Evolutionary conservation across 2,113 vertebrate genomes (phyloP).

Genomic region (Dromiciops gliroides): DNA sequence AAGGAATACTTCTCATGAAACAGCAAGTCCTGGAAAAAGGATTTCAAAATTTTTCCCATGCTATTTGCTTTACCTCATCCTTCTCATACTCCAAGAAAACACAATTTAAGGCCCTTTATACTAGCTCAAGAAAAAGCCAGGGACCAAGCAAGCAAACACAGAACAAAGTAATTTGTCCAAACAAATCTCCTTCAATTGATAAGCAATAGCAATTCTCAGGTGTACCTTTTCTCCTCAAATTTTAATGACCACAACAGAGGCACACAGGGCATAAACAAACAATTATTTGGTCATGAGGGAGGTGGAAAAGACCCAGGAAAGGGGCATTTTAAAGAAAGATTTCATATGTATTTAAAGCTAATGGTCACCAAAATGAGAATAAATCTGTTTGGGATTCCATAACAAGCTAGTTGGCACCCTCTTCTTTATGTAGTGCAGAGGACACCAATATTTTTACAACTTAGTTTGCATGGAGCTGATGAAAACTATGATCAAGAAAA

Average conservation of each 20-base stretch:
- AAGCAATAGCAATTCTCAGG: constrained; percentile 70
- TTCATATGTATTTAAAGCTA: constrained; percentile 64
- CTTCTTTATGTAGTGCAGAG: constrained; percentile 9
- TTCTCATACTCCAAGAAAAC: constrained; percentile 49
- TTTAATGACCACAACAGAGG: constrained; percentile 38
- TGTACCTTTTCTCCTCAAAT: constrained; percentile 63
- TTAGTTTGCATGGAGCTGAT: not conserved
- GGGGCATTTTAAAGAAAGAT: constrained; percentile 70
- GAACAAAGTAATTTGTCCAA: constrained; percentile 73
- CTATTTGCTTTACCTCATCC: not conserved
- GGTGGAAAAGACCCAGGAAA: constrained; percentile 40
- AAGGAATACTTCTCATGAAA: constrained; percentile 52
- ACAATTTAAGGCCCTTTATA: constrained; percentile 54
- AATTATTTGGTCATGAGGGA: constrained; percentile 59
- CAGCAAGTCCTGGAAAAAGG: constrained; percentile 39
- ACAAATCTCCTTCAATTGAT: constrained; percentile 70
- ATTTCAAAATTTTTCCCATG: constrained; percentile 16
- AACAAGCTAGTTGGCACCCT: not conserved
- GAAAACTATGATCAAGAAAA: constrained; percentile 55
- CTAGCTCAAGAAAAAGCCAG: constrained; percentile 64
- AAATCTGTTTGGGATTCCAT: constrained; percentile 48
- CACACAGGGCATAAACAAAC: constrained; percentile 61
- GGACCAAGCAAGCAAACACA: constrained; percentile 70
- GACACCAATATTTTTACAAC: constrained; percentile 39
- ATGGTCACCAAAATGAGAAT: constrained; percentile 72